Base-by-base conservation (phyloP, 2,888 invertebrate genomes). In the Agriopis marginaria region DNA sequence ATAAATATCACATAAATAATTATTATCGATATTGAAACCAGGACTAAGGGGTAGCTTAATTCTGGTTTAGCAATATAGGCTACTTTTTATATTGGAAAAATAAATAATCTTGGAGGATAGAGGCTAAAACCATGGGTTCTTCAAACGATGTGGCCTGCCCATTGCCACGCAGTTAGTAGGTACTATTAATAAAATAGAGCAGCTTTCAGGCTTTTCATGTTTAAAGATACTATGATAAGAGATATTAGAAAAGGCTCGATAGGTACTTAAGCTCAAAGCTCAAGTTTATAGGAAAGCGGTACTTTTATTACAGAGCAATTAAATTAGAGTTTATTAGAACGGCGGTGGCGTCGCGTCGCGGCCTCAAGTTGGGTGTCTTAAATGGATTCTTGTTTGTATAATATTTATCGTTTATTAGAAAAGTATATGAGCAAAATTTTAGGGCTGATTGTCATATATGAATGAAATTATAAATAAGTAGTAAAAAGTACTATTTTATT, bases 271-370 rank as follows among this genome's bases (percentile, higher is more conserved):
- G 3, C 72, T 73, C 65, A 76, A 79, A 65, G 64, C 61, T 61
- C 74, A 64, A 75, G 71, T 75, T 75, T 70, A 76, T 73, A 72
- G 74, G 63, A 78, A 79, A 77, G 75, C 76, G 75, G 66, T 71
- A 75, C 77, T 79, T 82, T 80, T 79, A 82, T 79, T 73, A 76
- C 75, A 61, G 71, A 65, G 73, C 2, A 10, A 83, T 82, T 84
- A 82, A 78, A 77, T 77, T 71, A 66, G 71, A 72, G 75, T 77
- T 77, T 75, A 71, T 79, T 75, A 77, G 45, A 23, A 44, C 53
- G 44, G n/a, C 61, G n/a, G 39, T 1, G 8, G 32, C 14, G 11
- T 40, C 49, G 32, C 14, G 11, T 40, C 49, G 32, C 47, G 44
- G 40, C 62, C 14, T 59, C 60, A 9, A 17, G 7, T 39, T 55